Conservation (phyloP, 2,797 vertebrate species). For the Siniperca scherzeri region DNA sequence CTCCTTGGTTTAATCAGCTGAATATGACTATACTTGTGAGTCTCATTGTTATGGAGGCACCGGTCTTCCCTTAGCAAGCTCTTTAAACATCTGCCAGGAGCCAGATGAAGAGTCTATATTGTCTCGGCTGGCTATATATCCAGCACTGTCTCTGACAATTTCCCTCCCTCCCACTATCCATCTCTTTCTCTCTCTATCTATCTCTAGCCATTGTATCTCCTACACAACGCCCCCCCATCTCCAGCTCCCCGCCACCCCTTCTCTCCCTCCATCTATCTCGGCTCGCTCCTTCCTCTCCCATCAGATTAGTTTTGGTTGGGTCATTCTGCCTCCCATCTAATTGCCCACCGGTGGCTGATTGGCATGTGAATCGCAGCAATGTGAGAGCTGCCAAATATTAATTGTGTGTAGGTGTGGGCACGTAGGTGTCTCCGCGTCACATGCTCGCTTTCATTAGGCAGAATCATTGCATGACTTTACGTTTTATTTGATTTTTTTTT, state of each 20-base stretch:
- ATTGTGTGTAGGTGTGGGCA: constrained; percentile 56
- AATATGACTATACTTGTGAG: constrained; percentile 61
- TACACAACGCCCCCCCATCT: constrained; percentile 6
- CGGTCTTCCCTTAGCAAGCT: constrained; percentile 65
- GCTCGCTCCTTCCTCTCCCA: constrained; percentile 47
- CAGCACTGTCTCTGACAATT: constrained; percentile 56
- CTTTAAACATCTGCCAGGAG: constrained; percentile 69
- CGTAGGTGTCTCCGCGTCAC: constrained; percentile 56
- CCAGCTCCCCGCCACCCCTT: neutral
- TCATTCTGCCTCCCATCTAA: constrained; percentile 65
- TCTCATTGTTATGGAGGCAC: constrained; percentile 57
- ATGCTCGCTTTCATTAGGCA: constrained; percentile 66
- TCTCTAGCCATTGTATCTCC: constrained; percentile 51
- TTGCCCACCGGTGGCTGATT: constrained; percentile 72
- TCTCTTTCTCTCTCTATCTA: constrained; percentile 53
- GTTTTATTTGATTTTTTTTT: constrained; percentile 42
- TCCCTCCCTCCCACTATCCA: constrained; percentile 50
- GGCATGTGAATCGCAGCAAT: constrained; percentile 71
- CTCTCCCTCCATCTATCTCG: constrained; percentile 49
- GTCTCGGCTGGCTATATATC: constrained; percentile 58
- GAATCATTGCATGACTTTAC: constrained; percentile 56
- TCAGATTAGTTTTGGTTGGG: constrained; percentile 75
- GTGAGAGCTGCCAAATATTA: constrained; percentile 74
- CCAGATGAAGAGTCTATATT: constrained; percentile 67
- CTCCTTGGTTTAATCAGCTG: constrained; percentile 55